phyloP scores from a whole-genome alignment of 2,797 vertebrate species.

The Coranthus polyacanthus region DNA sequence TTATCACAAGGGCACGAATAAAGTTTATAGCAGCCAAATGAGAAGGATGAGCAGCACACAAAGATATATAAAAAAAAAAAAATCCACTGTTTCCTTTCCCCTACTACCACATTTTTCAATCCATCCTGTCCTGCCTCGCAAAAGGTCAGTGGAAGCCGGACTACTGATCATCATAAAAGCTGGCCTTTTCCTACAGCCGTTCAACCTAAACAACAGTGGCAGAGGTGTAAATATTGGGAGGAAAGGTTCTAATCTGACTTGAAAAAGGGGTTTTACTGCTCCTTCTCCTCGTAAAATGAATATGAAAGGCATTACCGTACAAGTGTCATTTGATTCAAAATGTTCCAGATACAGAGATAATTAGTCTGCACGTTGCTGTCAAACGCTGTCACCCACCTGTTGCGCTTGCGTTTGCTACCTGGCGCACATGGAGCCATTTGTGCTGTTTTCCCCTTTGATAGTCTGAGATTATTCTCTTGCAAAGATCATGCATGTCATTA shows the following conservation, averaged over 20 bases:
- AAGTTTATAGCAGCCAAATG: background rate
- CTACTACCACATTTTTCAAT: constrained; percentile 14
- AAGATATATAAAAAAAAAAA: background rate
- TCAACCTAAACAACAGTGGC: constrained; percentile 52
- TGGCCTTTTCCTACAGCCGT: constrained; percentile 21
- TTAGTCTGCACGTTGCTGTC: too few species aligned
- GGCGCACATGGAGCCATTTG: too few species aligned
- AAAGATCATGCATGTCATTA: too few species aligned
- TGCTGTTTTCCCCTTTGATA: too few species aligned
- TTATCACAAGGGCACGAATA: too few species aligned
- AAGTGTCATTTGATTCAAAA: too few species aligned
- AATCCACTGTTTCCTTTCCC: background rate
- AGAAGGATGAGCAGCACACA: background rate
- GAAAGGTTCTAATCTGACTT: constrained; percentile 51
- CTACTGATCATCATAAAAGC: constrained; percentile 48
- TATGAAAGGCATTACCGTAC: too few species aligned
- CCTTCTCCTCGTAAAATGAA: constrained; percentile 61
- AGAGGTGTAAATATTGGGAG: constrained; percentile 64
- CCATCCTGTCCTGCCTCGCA: constrained; percentile 5
- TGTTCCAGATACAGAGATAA: too few species aligned
- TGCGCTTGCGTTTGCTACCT: too few species aligned
- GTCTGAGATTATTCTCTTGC: too few species aligned
- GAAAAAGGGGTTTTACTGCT: constrained; percentile 40
- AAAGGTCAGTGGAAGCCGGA: constrained; percentile 55
- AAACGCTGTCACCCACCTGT: too few species aligned